Conservation (phyloP, 2,888 invertebrate genomes). For the Chironomus riparius region DNA sequence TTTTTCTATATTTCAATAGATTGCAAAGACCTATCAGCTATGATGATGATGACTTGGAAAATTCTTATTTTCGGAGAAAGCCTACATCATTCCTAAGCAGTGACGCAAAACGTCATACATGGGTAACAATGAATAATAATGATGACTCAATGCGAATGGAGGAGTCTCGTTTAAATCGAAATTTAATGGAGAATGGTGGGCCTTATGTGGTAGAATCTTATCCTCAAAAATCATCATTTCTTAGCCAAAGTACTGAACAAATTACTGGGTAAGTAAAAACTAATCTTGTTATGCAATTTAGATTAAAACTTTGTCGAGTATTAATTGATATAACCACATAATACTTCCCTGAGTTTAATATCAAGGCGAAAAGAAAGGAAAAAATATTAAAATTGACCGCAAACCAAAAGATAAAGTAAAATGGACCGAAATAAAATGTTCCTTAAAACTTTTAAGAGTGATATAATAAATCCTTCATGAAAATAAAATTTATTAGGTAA, state of each 20-base stretch:
- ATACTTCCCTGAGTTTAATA: no score
- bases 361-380: no score
- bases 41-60: constrained; percentile 63
- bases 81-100: constrained; percentile 65
- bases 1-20: not conserved
- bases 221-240: constrained; percentile 33
- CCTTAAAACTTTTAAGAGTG: not conserved
- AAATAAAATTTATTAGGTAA: no score
- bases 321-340: no score
- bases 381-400: not conserved
- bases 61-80: constrained; percentile 71
- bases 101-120: constrained; percentile 66
- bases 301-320: no score
- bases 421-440: not conserved
- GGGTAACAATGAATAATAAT: constrained; percentile 59
- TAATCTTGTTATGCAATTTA: no score
- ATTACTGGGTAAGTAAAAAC: constrained; percentile 33
- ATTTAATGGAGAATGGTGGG: constrained; percentile 30
- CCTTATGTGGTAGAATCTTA: constrained; percentile 32
- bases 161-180: constrained; percentile 45
- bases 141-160: constrained; percentile 65
- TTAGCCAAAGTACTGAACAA: constrained; percentile 41
- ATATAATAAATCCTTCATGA: not conserved
- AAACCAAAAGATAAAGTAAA: not conserved
- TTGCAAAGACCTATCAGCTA: constrained; percentile 29